Evolutionary conservation across 2,797 vertebrate species (phyloP), one percentile per base, ranked within the genome.

Genomic region (Cynodonichthys magdalenae): DNA sequence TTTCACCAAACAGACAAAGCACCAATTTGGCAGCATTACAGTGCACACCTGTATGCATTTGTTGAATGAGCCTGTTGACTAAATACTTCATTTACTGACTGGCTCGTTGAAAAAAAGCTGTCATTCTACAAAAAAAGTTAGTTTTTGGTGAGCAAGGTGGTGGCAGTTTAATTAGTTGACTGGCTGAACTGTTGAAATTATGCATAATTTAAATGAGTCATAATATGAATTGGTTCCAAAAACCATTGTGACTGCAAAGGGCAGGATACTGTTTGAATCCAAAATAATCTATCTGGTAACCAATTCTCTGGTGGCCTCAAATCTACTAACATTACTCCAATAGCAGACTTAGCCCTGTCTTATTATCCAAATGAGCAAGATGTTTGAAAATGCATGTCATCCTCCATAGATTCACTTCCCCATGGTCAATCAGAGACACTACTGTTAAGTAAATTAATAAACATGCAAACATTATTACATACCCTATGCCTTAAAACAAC

Each of bases 1-100:
- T 47, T 47, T 59, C 29, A 47, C 44, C 56, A 34, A 31, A 17
- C 15, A 59, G 45, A 59, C 29, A 59, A 27, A 45, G 34, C 19
- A 24, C 7, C 28, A 45, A 28, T 8, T 58, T 15, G n/a, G n/a
- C 42, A 48, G 15, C 19, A 15, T 28, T 5, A 34, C 29, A 51
- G 50, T 17, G 17, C 10, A 36, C 59, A 41, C 24, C 17, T 42
- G 24, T 20, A 42, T 15, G 24, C 34, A 41, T 50, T 61, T 39
- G 28, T 18, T 3, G 18, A 50, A 19, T 2, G 4, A 39, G 3
- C 3, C 39, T 29, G n/a, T 20, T 31, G n/a, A 49, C 14, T 20
- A 15, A 48, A 47, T 48, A 7, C 15, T 34, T 27, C 34, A 41
- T 50, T 39, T 19, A 15, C 8, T n/a, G 39, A 39, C 11, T 18